Conservation (phyloP, 2,888 invertebrate genomes). For the Stenchaetothrips biformis region DNA sequence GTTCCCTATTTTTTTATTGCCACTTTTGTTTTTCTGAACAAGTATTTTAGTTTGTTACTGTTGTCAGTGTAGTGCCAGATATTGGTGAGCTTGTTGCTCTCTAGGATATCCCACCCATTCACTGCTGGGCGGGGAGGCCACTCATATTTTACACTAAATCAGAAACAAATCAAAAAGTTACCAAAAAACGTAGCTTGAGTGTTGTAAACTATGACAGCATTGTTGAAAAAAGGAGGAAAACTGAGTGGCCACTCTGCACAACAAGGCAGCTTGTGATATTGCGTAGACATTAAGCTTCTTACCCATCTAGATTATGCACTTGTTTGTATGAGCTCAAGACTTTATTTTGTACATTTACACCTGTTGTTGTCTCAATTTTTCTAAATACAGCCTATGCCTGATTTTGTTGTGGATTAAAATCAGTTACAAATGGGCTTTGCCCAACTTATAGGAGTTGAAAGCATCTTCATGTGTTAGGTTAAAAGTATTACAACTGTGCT, state of each 20-base stretch:
- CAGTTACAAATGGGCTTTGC: no score
- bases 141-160: constrained; percentile 6
- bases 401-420: neutral
- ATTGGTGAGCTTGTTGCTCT: neutral
- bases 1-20: constrained; percentile 22
- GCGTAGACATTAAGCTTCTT: constrained; percentile 19
- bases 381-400: neutral
- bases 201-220: neutral
- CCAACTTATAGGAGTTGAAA: no score
- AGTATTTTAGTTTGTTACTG: constrained; percentile 24
- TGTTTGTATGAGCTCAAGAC: constrained; percentile 24
- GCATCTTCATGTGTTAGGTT: neutral
- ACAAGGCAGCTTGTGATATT: constrained; percentile 23
- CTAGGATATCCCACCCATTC: constrained; percentile 13
- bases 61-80: constrained; percentile 23
- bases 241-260: constrained; percentile 1
- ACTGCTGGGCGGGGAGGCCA: constrained; percentile 10
- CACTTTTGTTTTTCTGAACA: constrained; percentile 22
- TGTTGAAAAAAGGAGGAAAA: constrained; percentile 10
- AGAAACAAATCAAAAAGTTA: neutral
- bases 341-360: constrained; percentile 11
- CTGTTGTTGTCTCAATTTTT: constrained; percentile 17
- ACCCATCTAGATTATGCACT: constrained; percentile 21
- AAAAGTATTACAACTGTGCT: neutral
- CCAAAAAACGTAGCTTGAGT: neutral